Evolutionary conservation across 2,797 vertebrate species (phyloP), one percentile per base, ranked within the genome.

Genomic region (Micromesistius poutassou): DNA sequence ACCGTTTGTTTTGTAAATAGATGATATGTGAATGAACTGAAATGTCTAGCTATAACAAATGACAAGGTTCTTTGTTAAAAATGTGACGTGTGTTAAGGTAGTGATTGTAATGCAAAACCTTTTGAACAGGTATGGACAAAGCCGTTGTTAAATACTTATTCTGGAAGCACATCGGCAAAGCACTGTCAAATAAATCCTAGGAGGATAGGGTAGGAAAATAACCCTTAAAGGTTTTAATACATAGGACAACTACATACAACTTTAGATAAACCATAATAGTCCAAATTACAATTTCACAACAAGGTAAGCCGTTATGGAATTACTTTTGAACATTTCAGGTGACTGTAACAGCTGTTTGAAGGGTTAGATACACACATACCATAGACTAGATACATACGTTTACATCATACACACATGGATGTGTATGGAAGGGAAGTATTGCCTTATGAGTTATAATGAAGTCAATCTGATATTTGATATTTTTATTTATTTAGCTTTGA

Each of bases 1-100:
- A 31, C 71, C 70, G 33, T 73, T 76, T 79, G 82, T 55, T 74
- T 84, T 78, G 85, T 84, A 84, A 79, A 79, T 82, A 81, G n/a
- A 33, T 33, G 86, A 72, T 75, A 0, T 74, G 75, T 72, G 6
- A n/a, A 28, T 28, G 4, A 12, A n/a, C 31, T 71, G 55, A 55
- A 36, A 9, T 50, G 40, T 19, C 16, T 19, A 55, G 14, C 16
- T 55, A 55, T 19, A 22, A 19, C 4, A 5, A 19, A 55, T 55
- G 16, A 16, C 42, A 46, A 9, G 9, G 12, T 16, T 46, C 42
- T 46, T 14, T 46, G 42, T 14, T 19, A 55, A 55, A 22, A 55
- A 2, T 19, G 46, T 55, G 3, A 55, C 4, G 46, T 7, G 46
- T 55, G 12, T 55, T 22, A 22, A 55, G 46, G 19, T 55, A 55